phyloP scores from a whole-genome alignment of 2,888 invertebrate species.

The Erpobdella octoculata region DNA sequence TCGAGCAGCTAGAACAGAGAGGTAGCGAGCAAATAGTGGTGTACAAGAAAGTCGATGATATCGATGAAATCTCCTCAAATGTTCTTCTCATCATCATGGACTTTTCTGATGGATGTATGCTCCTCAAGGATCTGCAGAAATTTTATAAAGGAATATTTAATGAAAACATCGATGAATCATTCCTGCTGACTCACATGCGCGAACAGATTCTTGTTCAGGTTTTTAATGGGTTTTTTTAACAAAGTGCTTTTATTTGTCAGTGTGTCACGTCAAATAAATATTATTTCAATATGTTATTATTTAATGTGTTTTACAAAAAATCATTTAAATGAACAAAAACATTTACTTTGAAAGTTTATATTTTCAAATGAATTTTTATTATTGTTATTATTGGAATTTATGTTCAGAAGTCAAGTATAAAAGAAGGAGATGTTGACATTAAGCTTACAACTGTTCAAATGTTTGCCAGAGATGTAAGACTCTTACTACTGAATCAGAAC shows the following conservation, averaged over 20 bases:
- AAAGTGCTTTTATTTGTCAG: background rate
- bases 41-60: background rate
- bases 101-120: conserved; percentile 43
- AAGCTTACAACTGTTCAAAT: conserved; percentile 51
- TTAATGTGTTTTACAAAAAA: too few species aligned
- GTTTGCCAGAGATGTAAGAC: conserved; percentile 57
- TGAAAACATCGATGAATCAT: background rate
- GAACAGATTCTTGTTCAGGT: background rate
- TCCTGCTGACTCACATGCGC: background rate
- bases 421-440: conserved; percentile 37
- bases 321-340: too few species aligned
- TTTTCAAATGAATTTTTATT: background rate
- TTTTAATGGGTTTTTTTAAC: background rate
- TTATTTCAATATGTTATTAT: background rate
- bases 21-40: background rate
- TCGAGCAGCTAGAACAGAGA: background rate
- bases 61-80: conserved; percentile 41
- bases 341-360: too few species aligned
- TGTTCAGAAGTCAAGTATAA: conserved; percentile 4
- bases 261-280: background rate
- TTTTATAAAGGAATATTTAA: conserved; percentile 11
- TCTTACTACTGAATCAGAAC: conserved; percentile 55
- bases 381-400: background rate
- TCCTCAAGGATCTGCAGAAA: conserved; percentile 20
- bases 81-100: conserved; percentile 61